phyloP scores from a whole-genome alignment of 2,888 invertebrate species.

The Yponomeuta cagnagella region DNA sequence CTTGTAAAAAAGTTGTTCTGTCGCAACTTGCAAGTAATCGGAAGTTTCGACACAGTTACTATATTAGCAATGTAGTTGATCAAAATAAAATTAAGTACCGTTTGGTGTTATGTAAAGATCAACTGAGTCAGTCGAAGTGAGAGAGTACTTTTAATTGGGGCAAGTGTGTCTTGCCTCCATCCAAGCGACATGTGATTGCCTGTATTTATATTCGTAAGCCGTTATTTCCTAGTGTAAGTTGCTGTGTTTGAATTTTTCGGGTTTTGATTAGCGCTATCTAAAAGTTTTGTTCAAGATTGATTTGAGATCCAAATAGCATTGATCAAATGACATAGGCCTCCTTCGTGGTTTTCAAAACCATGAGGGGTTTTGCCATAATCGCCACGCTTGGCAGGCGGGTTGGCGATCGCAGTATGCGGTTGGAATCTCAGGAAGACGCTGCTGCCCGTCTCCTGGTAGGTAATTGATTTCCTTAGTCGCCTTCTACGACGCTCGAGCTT shows the following conservation, averaged over 20 bases:
- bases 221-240: not conserved
- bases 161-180: not conserved
- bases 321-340: not conserved
- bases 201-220: not conserved
- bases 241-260: not conserved
- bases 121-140: slow-evolving; percentile 19
- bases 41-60: slow-evolving; percentile 55
- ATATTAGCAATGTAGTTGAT: slow-evolving; percentile 35
- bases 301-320: not conserved
- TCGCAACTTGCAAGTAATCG: slow-evolving; percentile 58
- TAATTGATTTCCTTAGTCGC: too few relatives aligned
- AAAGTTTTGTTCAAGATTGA: not conserved
- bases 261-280: not conserved
- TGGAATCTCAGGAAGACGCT: too few relatives aligned
- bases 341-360: too few relatives aligned
- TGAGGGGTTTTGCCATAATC: too few relatives aligned
- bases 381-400: too few relatives aligned
- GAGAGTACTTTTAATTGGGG: slow-evolving; percentile 3
- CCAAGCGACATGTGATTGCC: not conserved
- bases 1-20: slow-evolving; percentile 25
- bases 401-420: too few relatives aligned
- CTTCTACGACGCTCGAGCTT: too few relatives aligned
- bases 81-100: slow-evolving; percentile 44
- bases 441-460: too few relatives aligned
- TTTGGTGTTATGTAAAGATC: slow-evolving; percentile 45